These are phyloP conservation scores for Pogonomyrmex californicus DNA, from an alignment of 1,140 invertebrate species.

Conservation along the genomic window DNA sequence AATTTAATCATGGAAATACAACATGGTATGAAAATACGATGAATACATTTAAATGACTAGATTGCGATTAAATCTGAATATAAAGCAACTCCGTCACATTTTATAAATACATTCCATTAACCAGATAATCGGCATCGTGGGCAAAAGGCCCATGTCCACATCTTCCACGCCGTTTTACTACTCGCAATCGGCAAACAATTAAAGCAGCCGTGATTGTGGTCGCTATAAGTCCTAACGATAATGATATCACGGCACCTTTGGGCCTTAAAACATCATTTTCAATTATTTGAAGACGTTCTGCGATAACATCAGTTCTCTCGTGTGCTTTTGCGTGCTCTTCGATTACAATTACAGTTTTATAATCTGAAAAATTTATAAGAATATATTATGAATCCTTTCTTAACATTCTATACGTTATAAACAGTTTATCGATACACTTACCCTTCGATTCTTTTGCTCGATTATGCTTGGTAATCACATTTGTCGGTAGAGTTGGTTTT, in stretches of 20 bases:
- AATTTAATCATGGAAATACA: not conserved
- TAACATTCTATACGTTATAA: not conserved
- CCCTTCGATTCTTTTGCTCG: slow-evolving; percentile 70
- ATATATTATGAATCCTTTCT: not conserved
- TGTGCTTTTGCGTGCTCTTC: slow-evolving; percentile 75
- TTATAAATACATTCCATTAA: slow-evolving; percentile 99
- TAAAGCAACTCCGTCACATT: slow-evolving; percentile 17
- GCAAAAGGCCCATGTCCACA: slow-evolving; percentile 94
- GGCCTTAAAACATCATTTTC: slow-evolving; percentile 90
- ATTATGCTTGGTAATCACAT: slow-evolving; percentile 56
- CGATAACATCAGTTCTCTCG: slow-evolving; percentile 42
- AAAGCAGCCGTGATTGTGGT: slow-evolving; percentile 92
- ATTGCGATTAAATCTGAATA: slow-evolving; percentile 31
- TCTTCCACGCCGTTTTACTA: slow-evolving; percentile 91
- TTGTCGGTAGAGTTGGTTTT: slow-evolving; percentile 55
- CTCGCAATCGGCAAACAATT: slow-evolving; percentile 93
- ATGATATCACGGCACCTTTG: slow-evolving; percentile 94
- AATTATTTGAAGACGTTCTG: slow-evolving; percentile 78
- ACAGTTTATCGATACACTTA: slow-evolving; percentile 21
- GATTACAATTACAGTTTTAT: slow-evolving; percentile 71
- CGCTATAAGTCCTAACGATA: slow-evolving; percentile 89
- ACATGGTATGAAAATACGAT: slow-evolving; percentile 61
- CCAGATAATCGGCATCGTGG: slow-evolving; percentile 98
- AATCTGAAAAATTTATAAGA: slow-evolving; percentile 58
- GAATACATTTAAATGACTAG: slow-evolving; percentile 38